A percentile compares a stretch with the other conserved stretches of the same genome.
These are phyloP conservation scores for Pantherophis guttatus DNA, from an alignment of 2,113 vertebrate genomes.

Conservation along the genomic window DNA sequence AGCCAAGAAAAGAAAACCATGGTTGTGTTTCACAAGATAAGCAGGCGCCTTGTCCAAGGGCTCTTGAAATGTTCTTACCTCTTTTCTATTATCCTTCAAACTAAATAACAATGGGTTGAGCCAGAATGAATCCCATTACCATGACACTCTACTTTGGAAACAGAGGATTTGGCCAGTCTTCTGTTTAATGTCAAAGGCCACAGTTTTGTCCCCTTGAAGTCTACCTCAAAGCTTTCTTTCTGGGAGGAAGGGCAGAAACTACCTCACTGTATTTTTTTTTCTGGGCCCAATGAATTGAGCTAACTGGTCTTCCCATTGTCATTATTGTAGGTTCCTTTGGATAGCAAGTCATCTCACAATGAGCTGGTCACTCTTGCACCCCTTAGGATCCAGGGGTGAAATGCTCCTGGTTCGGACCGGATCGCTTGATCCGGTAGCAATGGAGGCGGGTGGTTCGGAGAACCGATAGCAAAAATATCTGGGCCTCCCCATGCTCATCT, in stretches of 20 bases:
- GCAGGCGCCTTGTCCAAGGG: neutral
- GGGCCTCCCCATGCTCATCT: too few relatives aligned
- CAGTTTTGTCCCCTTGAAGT: neutral
- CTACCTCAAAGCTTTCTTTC: neutral
- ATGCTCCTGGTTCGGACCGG: too few relatives aligned
- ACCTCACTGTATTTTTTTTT: too few relatives aligned
- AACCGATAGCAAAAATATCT: too few relatives aligned
- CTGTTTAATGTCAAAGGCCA: neutral
- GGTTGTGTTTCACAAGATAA: neutral
- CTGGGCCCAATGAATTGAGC: neutral
- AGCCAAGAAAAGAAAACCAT: neutral
- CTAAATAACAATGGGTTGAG: neutral
- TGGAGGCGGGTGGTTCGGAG: too few relatives aligned
- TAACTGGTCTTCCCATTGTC: neutral
- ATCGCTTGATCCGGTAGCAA: too few relatives aligned
- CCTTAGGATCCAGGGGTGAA: neutral
- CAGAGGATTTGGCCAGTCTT: neutral
- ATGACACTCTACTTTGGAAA: neutral
- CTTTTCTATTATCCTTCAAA: neutral
- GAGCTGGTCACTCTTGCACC: neutral
- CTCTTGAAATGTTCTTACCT: neutral
- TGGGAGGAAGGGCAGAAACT: neutral
- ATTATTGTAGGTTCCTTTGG: neutral
- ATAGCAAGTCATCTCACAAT: neutral
- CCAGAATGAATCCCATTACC: neutral